These are phyloP conservation scores for Microtus oregoni DNA, from an alignment of 2,113 vertebrate genomes.

Conservation along the genomic window DNA sequence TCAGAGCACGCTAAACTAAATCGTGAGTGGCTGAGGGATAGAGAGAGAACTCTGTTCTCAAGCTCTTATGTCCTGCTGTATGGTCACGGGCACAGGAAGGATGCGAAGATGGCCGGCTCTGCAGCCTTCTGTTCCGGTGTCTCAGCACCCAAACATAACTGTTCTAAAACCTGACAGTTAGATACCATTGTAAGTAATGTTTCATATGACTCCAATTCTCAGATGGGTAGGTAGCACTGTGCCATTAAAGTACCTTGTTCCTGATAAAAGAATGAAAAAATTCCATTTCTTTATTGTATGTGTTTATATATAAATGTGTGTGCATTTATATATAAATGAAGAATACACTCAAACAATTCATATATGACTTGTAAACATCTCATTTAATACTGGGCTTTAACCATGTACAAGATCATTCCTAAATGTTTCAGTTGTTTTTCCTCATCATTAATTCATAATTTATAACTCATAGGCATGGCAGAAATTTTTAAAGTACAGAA, in stretches of 20 bases:
- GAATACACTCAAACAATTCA: neutral
- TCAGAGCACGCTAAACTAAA: constrained; percentile 34
- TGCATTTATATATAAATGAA: neutral
- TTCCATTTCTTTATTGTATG: neutral
- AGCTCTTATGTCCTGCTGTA: neutral
- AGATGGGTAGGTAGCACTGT: neutral
- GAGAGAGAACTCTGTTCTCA: neutral
- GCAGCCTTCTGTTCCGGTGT: neutral
- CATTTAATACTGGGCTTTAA: constrained; percentile 37
- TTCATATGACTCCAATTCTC: neutral
- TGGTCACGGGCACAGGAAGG: neutral
- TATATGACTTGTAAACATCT: neutral
- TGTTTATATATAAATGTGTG: neutral
- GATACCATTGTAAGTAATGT: neutral
- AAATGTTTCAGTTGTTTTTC: constrained; percentile 57
- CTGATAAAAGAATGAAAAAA: neutral
- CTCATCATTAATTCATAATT: neutral
- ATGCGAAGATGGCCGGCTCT: neutral
- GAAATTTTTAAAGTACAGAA: neutral
- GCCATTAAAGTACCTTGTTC: neutral
- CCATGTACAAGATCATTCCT: neutral
- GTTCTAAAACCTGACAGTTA: neutral
- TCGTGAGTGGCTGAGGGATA: neutral
- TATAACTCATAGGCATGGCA: neutral
- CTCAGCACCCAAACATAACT: neutral